A percentile compares a stretch with the other conserved stretches of the same genome.
These are phyloP conservation scores for Pegea sp. DNA, from an alignment of 23 tunicate species.

Conservation along the genomic window DNA sequence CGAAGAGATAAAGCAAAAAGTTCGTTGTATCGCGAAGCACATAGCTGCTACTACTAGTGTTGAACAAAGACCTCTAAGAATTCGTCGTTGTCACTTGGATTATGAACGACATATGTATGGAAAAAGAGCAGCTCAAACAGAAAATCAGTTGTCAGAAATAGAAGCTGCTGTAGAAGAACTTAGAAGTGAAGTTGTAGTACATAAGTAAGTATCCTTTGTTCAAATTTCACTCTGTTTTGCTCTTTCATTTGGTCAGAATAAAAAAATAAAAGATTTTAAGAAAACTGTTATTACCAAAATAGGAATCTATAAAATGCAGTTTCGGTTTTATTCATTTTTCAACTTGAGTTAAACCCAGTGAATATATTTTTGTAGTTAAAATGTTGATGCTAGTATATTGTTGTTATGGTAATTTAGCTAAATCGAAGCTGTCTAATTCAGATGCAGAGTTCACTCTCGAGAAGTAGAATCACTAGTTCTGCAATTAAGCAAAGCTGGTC, in stretches of 20 bases:
- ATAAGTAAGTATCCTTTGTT: slow-evolving; percentile 25
- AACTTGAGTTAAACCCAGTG: too few species aligned
- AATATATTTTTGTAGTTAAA: too few species aligned
- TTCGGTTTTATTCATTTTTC: too few species aligned
- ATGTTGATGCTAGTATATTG: too few species aligned
- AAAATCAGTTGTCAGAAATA: slow-evolving; percentile 39
- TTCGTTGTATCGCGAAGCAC: slow-evolving; percentile 3
- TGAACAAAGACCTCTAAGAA: slow-evolving; percentile 41
- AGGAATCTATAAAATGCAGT: too few species aligned
- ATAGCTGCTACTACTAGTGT: slow-evolving; percentile 48
- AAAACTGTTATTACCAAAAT: too few species aligned
- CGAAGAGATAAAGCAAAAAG: slow-evolving; percentile 1
- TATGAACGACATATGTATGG: slow-evolving; percentile 40
- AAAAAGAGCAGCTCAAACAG: slow-evolving; percentile 30
- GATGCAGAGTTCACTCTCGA: slow-evolving; percentile 55
- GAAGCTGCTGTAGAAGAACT: slow-evolving; percentile 81
- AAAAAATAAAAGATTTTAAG: too few species aligned
- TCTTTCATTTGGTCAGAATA: too few species aligned
- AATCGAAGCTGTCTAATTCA: slow-evolving; percentile 6
- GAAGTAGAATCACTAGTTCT: slow-evolving; percentile 73
- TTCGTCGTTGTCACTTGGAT: slow-evolving; percentile 37
- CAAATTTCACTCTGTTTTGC: background rate
- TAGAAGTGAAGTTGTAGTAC: slow-evolving; percentile 68
- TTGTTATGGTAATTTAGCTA: background rate
- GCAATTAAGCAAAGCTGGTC: slow-evolving; percentile 80